phyloP scores from a whole-genome alignment of 1,140 invertebrate genomes.

The Heliconius hermathena region DNA sequence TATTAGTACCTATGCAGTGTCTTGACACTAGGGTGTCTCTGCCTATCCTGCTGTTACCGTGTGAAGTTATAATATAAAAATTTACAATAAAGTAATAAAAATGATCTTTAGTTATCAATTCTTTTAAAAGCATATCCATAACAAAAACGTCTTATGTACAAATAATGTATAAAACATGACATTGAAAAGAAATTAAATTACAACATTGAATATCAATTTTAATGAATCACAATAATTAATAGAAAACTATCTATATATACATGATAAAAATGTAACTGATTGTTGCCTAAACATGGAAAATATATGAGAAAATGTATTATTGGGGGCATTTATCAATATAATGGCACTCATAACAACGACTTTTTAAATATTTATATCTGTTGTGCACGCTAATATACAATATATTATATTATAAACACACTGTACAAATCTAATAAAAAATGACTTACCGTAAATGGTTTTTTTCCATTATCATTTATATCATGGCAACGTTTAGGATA shows the following conservation, averaged over 20 bases:
- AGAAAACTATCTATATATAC: neutral
- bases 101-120: neutral
- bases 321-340: no score
- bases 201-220: neutral
- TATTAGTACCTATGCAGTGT: no score
- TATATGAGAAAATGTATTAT: no score
- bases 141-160: neutral
- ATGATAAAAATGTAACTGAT: no score
- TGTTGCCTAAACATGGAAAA: no score
- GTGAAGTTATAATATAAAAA: neutral
- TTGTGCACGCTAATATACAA: neutral
- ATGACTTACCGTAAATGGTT: conserved; percentile 1
- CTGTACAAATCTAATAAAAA: conserved; percentile 3
- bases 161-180: neutral
- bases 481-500: neutral
- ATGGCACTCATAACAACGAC: no score
- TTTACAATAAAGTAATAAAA: neutral
- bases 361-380: no score
- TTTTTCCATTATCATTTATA: neutral
- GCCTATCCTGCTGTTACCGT: no score
- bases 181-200: conserved; percentile 9
- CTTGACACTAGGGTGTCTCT: no score
- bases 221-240: neutral
- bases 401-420: neutral
- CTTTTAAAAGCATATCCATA: neutral